Percentiles rank a stretch among this genome's conserved stretches.
phyloP scores from a whole-genome alignment of 2,113 vertebrate species.

The Prochilodus magdalenae region DNA sequence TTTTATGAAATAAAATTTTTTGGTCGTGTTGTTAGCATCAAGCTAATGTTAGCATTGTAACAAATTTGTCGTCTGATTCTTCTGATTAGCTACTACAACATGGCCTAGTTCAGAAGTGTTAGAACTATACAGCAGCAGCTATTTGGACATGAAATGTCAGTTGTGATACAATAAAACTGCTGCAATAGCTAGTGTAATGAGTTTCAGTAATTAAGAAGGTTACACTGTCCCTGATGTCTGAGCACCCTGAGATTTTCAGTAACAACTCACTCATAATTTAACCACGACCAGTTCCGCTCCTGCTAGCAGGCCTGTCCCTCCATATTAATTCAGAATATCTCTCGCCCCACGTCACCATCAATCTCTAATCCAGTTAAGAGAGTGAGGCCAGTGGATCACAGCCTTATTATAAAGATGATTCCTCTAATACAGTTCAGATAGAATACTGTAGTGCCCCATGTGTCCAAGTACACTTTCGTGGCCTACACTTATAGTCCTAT shows the following conservation, averaged over 20 bases:
- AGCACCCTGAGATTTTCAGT: neutral
- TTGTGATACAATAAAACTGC: too few relatives aligned
- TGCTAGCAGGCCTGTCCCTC: neutral
- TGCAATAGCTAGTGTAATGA: too few relatives aligned
- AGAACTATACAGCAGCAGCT: too few relatives aligned
- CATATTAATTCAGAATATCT: constrained; percentile 1
- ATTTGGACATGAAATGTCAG: too few relatives aligned
- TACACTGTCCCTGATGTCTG: neutral
- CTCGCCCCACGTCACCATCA: neutral
- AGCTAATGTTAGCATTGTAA: too few relatives aligned
- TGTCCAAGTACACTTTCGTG: neutral
- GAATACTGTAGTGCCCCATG: neutral
- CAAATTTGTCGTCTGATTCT: too few relatives aligned
- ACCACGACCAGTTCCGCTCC: neutral
- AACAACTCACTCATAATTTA: neutral
- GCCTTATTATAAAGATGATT: neutral
- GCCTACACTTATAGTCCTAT: neutral
- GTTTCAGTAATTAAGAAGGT: neutral
- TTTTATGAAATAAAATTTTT: neutral
- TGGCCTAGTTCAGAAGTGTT: too few relatives aligned
- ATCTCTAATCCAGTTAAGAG: neutral
- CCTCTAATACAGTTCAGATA: neutral
- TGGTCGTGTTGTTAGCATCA: too few relatives aligned
- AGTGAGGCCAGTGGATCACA: neutral
- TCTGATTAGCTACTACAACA: too few relatives aligned